A percentile compares a stretch with the other conserved stretches of the same genome.
Conservation (phyloP, 92 coral and sea anemone genomes). For the Paramuricea clavata region DNA sequence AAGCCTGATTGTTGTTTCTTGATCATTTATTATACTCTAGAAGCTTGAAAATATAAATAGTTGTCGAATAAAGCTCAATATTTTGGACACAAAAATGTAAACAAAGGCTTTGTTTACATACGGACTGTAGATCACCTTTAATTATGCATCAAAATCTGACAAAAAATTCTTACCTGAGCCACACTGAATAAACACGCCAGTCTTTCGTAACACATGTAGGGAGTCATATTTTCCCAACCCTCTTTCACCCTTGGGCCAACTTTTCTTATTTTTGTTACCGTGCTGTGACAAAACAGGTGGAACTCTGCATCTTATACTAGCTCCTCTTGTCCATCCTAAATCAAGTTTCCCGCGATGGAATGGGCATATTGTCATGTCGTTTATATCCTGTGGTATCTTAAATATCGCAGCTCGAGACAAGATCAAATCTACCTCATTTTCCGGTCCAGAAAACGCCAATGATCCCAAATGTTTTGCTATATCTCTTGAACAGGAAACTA, state of each 20-base stretch:
- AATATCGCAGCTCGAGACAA: conserved; percentile 72
- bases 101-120: too few relatives aligned
- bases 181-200: conserved; percentile 73
- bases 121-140: too few relatives aligned
- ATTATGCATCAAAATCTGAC: conserved; percentile 5
- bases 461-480: not conserved
- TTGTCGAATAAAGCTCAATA: too few relatives aligned
- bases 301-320: conserved; percentile 74
- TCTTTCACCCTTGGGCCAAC: conserved; percentile 78
- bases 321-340: conserved; percentile 76
- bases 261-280: conserved; percentile 62
- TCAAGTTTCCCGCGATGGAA: conserved; percentile 74
- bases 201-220: conserved; percentile 54
- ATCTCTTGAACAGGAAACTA: not conserved
- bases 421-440: conserved; percentile 75
- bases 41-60: too few relatives aligned
- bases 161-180: conserved; percentile 70
- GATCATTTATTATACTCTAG: too few relatives aligned
- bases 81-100: too few relatives aligned
- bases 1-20: too few relatives aligned
- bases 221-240: conserved; percentile 71
- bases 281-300: conserved; percentile 68
- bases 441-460: not conserved
- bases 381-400: conserved; percentile 27
- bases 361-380: conserved; percentile 76